These are phyloP conservation scores for Manacus vitellinus DNA, from an alignment of 2,113 vertebrate species.

Conservation along the genomic window DNA sequence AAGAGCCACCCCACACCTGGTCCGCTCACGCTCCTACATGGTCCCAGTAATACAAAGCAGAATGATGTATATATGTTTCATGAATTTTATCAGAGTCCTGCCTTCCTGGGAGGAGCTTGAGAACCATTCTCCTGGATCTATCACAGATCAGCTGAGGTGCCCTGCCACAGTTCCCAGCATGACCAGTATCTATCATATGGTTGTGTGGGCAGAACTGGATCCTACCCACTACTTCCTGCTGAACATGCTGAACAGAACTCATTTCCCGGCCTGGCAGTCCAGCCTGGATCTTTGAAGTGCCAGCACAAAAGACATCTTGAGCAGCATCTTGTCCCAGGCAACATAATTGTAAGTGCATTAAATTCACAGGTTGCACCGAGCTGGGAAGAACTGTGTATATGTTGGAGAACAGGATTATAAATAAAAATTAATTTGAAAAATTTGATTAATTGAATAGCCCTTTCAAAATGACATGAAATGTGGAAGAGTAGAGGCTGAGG, in stretches of 20 bases:
- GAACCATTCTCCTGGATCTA: neutral
- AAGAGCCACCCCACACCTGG: neutral
- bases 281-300: slow-evolving; percentile 3
- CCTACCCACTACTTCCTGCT: neutral
- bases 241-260: slow-evolving; percentile 20
- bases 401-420: neutral
- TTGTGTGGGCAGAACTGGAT: neutral
- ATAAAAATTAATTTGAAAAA: neutral
- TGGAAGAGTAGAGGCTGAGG: neutral
- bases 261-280: neutral
- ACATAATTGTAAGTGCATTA: neutral
- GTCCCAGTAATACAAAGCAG: neutral
- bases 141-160: neutral
- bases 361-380: neutral
- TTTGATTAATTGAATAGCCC: neutral
- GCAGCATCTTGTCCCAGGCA: neutral
- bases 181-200: neutral
- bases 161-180: neutral
- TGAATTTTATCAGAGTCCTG: neutral
- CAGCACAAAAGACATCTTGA: neutral
- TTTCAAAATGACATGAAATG: neutral
- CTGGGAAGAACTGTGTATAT: neutral
- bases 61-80: neutral
- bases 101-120: neutral
- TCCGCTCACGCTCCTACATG: neutral